Evolutionary conservation across 2,888 invertebrate species (phyloP).

Genomic region (Oscheius sp.): DNA sequence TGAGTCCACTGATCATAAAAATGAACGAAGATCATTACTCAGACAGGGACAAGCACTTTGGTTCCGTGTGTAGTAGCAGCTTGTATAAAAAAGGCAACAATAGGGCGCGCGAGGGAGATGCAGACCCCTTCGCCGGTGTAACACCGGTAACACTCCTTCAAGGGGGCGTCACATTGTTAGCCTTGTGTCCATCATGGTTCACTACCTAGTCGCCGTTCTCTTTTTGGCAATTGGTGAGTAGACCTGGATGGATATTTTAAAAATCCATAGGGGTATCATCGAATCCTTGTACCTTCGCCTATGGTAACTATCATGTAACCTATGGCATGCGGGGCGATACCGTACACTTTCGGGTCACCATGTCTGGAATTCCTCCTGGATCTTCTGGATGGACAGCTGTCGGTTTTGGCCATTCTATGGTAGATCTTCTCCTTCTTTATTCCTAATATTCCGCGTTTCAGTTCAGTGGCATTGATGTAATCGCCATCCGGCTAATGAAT

Average conservation of each 20-base stretch:
- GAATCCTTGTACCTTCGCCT: constrained; percentile 49
- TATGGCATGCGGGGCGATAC: constrained; percentile 51
- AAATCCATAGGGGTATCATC: constrained; percentile 24
- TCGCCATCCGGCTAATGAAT: constrained; percentile 64
- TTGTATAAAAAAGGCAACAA: constrained; percentile 29
- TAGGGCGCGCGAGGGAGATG: not conserved
- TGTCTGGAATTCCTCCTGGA: constrained; percentile 51
- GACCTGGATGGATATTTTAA: not conserved
- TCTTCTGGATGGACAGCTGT: constrained; percentile 65
- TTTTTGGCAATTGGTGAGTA: not conserved
- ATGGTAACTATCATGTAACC: constrained; percentile 51
- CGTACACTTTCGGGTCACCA: constrained; percentile 64
- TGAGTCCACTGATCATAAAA: not conserved
- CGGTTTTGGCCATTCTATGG: constrained; percentile 69
- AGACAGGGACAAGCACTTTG: not conserved
- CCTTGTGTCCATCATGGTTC: constrained; percentile 25
- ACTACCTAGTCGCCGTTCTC: constrained; percentile 1
- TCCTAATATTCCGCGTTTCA: constrained; percentile 29
- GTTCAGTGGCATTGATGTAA: constrained; percentile 66
- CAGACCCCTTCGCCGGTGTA: constrained; percentile 21
- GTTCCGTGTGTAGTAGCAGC: constrained; percentile 25
- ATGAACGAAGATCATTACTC: not conserved
- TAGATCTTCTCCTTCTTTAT: constrained; percentile 30
- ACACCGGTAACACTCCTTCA: constrained; percentile 33
- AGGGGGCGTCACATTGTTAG: constrained; percentile 12